Base-by-base conservation (phyloP, 1,140 invertebrate genomes). In the Drosophila pruinosa region DNA sequence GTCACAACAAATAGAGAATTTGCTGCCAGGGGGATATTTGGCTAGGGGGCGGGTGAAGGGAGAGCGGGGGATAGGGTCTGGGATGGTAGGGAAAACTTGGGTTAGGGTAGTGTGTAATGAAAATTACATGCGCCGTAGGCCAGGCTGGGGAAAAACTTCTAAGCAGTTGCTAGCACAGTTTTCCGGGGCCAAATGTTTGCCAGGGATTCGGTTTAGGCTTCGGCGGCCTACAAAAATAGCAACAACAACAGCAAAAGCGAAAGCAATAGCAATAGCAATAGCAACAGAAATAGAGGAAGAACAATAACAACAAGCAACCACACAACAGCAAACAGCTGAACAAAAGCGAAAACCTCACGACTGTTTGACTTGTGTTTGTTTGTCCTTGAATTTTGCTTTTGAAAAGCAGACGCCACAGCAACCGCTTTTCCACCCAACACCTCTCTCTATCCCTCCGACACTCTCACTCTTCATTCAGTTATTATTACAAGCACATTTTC, bases 401-500 rank as follows among this genome's bases (percentile, higher is more conserved):
- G 48, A 68, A 47, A 61, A 70, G 31, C 73, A 39, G 70, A 64
- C 68, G 43, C 47, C 21, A 68, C 56, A 61, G 47, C 36, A 17
- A 57, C 47, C 52, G 39, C 15, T 24, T 15, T 6, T 17, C 19
- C 12, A 3, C 6, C 47, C 47, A 26, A n/a, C 22, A 8, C 39
- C 8, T 15, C 10, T 17, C 24, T 2, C n/a, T 0, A 3, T 14
- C 15, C 17, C 34, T 15, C 14, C 7, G 3, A 31, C 28, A 12
- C 53, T 24, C 15, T 6, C 39, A 5, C 36, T 21, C 17, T 28
- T 34, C 62, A 48, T 53, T 68, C 63, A 68, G 69, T 86, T 85
- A 85, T 85, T 85, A 85, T 86, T 86, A 86, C 81, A 80, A 85
- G 77, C 73, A 81, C 81, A 86, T 88, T 86, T 88, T 86, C 82